phyloP scores from a whole-genome alignment of 2,113 vertebrate genomes.

The Thomomys bottae region DNA sequence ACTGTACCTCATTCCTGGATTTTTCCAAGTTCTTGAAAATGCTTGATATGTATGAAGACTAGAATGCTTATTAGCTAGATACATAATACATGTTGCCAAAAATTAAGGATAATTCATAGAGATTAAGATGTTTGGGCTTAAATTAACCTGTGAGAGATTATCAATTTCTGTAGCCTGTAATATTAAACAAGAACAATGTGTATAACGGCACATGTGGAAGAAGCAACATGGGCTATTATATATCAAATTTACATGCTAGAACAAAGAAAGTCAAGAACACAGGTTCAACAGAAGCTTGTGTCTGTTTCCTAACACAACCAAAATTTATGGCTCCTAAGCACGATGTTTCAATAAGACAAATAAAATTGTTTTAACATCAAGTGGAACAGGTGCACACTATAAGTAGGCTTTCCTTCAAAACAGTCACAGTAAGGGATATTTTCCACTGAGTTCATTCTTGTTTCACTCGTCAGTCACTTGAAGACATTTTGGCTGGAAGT shows the following conservation, averaged over 20 bases:
- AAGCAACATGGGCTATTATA: neutral
- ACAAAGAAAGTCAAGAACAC: neutral
- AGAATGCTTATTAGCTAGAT: neutral
- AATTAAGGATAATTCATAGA: neutral
- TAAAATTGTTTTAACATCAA: slow-evolving; percentile 60
- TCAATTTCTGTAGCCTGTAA: neutral
- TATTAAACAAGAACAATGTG: neutral
- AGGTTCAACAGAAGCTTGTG: neutral
- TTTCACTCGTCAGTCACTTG: slow-evolving; percentile 72
- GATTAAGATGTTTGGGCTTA: neutral
- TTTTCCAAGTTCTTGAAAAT: neutral
- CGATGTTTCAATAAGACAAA: neutral
- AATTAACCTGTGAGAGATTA: neutral
- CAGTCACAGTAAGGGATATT: slow-evolving; percentile 53
- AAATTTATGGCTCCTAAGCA: neutral
- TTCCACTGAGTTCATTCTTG: slow-evolving; percentile 66
- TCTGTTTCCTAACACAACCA: neutral
- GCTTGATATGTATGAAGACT: neutral
- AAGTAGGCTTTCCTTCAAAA: slow-evolving; percentile 67
- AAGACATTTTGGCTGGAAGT: slow-evolving; percentile 67
- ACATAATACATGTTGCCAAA: neutral
- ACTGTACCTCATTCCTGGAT: neutral
- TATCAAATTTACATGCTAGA: slow-evolving; percentile 10
- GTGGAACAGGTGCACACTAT: slow-evolving; percentile 74
- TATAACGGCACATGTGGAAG: neutral